phyloP scores from a whole-genome alignment of 1,140 invertebrate species.

The Eumeta japonica region DNA sequence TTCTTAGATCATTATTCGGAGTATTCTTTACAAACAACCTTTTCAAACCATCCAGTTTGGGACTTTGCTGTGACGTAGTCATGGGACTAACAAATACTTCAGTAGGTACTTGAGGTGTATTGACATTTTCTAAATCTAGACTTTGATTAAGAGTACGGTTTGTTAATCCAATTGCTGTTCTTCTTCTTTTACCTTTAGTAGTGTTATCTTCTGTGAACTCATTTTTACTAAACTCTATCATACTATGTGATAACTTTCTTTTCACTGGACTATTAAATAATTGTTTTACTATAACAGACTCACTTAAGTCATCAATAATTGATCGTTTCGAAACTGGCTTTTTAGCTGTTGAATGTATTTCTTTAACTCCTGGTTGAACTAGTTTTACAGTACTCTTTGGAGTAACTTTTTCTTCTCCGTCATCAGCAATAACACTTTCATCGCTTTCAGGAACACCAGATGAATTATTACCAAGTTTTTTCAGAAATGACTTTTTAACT shows the following conservation, averaged over 20 bases:
- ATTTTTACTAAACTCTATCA: constrained; percentile 37
- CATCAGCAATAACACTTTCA: constrained; percentile 8
- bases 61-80: constrained; percentile 21
- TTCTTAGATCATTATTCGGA: constrained; percentile 42
- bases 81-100: constrained; percentile 36
- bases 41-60: constrained; percentile 25
- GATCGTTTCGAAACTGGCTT: constrained; percentile 44
- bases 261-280: constrained; percentile 52
- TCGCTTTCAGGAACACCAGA: constrained; percentile 13
- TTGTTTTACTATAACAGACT: constrained; percentile 46
- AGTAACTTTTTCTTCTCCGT: constrained; percentile 30
- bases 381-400: constrained; percentile 39
- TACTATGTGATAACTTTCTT: constrained; percentile 48
- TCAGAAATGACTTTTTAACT: constrained; percentile 2
- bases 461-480: constrained; percentile 15
- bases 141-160: too few relatives aligned
- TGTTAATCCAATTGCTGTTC: constrained; percentile 16
- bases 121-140: constrained; percentile 21
- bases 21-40: constrained; percentile 26
- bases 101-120: constrained; percentile 17
- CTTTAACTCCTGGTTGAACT: constrained; percentile 42
- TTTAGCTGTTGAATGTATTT: constrained; percentile 53
- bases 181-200: constrained; percentile 20
- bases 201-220: constrained; percentile 26
- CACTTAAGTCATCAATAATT: constrained; percentile 45